Evolutionary conservation across 2,888 invertebrate species (phyloP), one percentile per base, ranked within the genome.

Genomic region (Metacarcinus magister): DNA sequence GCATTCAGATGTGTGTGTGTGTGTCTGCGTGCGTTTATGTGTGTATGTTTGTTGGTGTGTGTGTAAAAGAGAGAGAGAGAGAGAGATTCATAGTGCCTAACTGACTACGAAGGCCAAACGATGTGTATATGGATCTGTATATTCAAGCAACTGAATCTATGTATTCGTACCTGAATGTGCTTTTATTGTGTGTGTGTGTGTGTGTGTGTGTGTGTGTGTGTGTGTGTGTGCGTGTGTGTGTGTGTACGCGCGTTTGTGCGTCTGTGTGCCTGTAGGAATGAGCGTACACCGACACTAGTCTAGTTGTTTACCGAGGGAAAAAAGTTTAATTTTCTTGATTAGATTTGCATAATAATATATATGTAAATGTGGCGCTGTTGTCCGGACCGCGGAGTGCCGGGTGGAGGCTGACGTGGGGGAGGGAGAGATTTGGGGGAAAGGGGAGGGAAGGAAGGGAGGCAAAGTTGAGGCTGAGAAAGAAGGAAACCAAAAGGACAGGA

Each of bases 241-340:
- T 10, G 82, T 32, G 82, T 82, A 19, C 5, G 28, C 28, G 28
- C 32, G 28, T 8, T 28, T 32, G 82, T 28, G 82, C n/a, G 23
- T 16, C 23, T 28, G 32, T 82, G 82, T 32, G 82, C 32, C 32
- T 82, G 32, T 82, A 32, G 28, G 82, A 82, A 82, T 82, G 82
- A 28, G 82, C 32, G 87, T 32, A 87, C 87, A 39, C 87, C 87
- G 87, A 39, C 87, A 39, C 87, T 87, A 19, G 87, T 87, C 87
- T 87, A n/a, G 87, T 87, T 87, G 87, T 87, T 87, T 87, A 87
- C 87, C 87, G 87, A 87, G 87, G 87, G 87, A 39, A 87, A 87
- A 87, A 87, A 87, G 87, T 87, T 87, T 87, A 87, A 87, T 87
- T 87, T 87, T 39, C 87, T 87, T 87, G 87, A 87, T 87, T 87